These are phyloP conservation scores for Orius insidiosus DNA, from an alignment of 1,140 invertebrate genomes.

Conservation along the genomic window DNA sequence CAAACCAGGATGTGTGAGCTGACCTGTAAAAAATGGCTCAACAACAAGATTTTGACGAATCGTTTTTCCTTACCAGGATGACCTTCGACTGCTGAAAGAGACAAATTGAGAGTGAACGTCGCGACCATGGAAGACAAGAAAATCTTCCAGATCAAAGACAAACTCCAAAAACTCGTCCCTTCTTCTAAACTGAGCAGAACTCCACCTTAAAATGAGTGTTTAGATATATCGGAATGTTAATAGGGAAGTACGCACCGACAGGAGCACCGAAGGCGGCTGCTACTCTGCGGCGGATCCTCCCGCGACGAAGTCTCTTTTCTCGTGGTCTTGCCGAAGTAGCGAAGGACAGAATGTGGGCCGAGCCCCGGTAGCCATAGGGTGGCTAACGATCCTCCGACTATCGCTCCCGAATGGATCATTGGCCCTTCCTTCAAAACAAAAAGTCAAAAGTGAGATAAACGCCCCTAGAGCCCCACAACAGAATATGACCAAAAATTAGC, in stretches of 20 bases:
- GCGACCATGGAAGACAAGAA: constrained; percentile 96
- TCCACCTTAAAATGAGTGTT: no score
- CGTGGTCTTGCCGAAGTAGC: constrained; percentile 89
- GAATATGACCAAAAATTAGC: no score
- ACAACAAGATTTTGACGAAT: no score
- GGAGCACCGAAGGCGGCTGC: constrained; percentile 93
- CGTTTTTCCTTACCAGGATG: constrained; percentile 38
- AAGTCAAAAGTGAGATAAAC: no score
- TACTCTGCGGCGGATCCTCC: constrained; percentile 89
- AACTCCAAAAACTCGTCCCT: constrained; percentile 98
- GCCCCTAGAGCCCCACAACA: no score
- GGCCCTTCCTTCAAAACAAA: constrained; percentile 74
- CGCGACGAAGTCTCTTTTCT: constrained; percentile 96
- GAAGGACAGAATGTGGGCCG: constrained; percentile 41
- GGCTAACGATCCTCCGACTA: constrained; percentile 58
- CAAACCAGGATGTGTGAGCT: constrained; percentile 52
- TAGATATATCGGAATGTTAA: no score
- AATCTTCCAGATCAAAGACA: constrained; percentile 89
- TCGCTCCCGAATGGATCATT: constrained; percentile 96
- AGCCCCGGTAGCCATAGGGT: constrained; percentile 17
- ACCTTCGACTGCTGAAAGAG: constrained; percentile 76
- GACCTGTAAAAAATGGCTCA: constrained; percentile 24
- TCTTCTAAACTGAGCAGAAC: constrained; percentile 95
- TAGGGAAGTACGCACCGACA: constrained; percentile 48
- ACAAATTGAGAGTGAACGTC: constrained; percentile 83